Percentiles rank a stretch among this genome's conserved stretches.
Evolutionary conservation across 2,113 vertebrate species (phyloP).

Genomic region (Elanoides forficatus): DNA sequence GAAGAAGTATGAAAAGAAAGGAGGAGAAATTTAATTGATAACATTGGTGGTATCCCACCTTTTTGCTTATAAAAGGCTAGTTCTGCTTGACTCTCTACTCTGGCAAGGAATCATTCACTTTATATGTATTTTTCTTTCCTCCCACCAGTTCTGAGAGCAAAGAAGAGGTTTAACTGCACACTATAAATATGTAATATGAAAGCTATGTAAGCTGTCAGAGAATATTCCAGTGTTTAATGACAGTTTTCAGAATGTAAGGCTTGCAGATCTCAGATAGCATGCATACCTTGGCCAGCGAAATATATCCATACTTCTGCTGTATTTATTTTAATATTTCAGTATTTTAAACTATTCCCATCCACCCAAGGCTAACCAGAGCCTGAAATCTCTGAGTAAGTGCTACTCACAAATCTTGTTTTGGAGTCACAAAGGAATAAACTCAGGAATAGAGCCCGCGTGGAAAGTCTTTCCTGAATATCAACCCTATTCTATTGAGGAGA

Average conservation of each 20-base stretch:
- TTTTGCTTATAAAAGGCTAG: neutral
- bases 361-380: neutral
- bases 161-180: conserved; percentile 26
- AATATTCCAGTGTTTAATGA: conserved; percentile 46
- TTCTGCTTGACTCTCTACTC: neutral
- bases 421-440: conserved; percentile 7
- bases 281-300: neutral
- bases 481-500: neutral
- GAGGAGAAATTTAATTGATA: neutral
- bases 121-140: conserved; percentile 32
- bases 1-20: neutral
- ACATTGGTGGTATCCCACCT: neutral
- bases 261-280: conserved; percentile 20
- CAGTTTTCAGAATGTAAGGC: conserved; percentile 38
- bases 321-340: conserved; percentile 48
- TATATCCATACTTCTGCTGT: neutral
- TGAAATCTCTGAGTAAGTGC: neutral
- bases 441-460: neutral
- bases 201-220: conserved; percentile 28
- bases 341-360: conserved; percentile 5
- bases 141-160: neutral
- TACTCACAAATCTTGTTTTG: neutral
- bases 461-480: neutral
- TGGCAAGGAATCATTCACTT: neutral
- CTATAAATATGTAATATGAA: conserved; percentile 56